Conservation (phyloP, 2,113 vertebrate species). For the Planiliza haematocheilus region DNA sequence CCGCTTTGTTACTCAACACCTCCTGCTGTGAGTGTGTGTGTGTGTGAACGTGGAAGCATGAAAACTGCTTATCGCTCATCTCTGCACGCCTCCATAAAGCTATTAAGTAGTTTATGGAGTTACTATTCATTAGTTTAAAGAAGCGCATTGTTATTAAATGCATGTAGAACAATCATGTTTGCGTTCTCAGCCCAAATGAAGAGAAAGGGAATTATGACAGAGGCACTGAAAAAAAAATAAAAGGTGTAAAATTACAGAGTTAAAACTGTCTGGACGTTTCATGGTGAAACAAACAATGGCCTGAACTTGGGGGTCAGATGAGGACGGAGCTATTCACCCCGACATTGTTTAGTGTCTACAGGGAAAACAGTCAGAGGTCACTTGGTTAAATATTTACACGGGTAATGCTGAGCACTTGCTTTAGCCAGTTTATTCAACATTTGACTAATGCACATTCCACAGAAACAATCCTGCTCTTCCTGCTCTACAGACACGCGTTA, state of each 20-base stretch:
- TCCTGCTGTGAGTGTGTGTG: conserved; percentile 35
- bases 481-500: not conserved
- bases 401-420: conserved; percentile 3
- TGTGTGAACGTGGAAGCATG: conserved; percentile 29
- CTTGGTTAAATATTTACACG: conserved; percentile 56
- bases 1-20: conserved; percentile 5
- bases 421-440: conserved; percentile 8
- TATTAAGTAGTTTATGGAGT: conserved; percentile 5
- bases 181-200: conserved; percentile 18
- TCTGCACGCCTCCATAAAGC: conserved; percentile 16
- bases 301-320: conserved; percentile 5
- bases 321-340: conserved; percentile 17
- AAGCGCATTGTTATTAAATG: conserved; percentile 11
- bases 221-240: too few species aligned
- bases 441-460: not conserved
- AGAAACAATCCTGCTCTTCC: conserved; percentile 32
- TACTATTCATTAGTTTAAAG: too few species aligned
- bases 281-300: conserved; percentile 18
- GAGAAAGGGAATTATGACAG: too few species aligned
- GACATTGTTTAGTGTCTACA: conserved; percentile 12
- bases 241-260: not conserved
- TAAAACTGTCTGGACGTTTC: conserved; percentile 7
- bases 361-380: conserved; percentile 44
- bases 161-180: conserved; percentile 8
- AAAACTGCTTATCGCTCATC: conserved; percentile 42